Evolutionary conservation across 2,888 invertebrate genomes (phyloP).

Genomic region (Carabus problematicus): DNA sequence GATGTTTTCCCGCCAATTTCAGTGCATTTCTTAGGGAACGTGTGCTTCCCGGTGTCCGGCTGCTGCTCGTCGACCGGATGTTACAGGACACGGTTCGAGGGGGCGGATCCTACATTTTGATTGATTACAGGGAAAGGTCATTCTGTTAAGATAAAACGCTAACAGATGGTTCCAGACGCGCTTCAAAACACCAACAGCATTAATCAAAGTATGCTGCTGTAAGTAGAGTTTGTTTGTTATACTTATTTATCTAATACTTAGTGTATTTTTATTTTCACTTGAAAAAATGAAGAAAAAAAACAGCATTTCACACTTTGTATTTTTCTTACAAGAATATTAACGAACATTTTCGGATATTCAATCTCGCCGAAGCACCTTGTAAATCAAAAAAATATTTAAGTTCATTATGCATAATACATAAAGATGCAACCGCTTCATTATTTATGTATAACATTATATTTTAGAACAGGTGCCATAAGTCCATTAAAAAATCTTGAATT

Average conservation of each 20-base stretch:
- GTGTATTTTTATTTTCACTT: not conserved
- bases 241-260: conserved; percentile 15
- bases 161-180: conserved; percentile 16
- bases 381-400: too few relatives aligned
- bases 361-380: too few relatives aligned
- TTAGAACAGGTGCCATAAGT: conserved; percentile 2
- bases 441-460: too few relatives aligned
- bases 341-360: too few relatives aligned
- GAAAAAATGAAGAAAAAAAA: too few relatives aligned
- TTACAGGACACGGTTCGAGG: conserved; percentile 12
- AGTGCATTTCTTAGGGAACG: too few relatives aligned
- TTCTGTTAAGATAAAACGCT: conserved; percentile 13
- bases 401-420: too few relatives aligned
- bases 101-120: conserved; percentile 29
- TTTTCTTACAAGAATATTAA: too few relatives aligned
- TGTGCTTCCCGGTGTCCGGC: too few relatives aligned
- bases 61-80: conserved; percentile 7
- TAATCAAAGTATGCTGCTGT: conserved; percentile 20
- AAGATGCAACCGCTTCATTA: too few relatives aligned
- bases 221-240: conserved; percentile 19
- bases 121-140: conserved; percentile 27
- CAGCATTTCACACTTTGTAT: too few relatives aligned
- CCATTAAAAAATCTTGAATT: conserved; percentile 10
- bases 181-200: conserved; percentile 21
- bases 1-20: too few relatives aligned